Evolutionary conservation across 1,140 invertebrate species (phyloP), one percentile per base, ranked within the genome.

Genomic region (Lepidostoma basale): DNA sequence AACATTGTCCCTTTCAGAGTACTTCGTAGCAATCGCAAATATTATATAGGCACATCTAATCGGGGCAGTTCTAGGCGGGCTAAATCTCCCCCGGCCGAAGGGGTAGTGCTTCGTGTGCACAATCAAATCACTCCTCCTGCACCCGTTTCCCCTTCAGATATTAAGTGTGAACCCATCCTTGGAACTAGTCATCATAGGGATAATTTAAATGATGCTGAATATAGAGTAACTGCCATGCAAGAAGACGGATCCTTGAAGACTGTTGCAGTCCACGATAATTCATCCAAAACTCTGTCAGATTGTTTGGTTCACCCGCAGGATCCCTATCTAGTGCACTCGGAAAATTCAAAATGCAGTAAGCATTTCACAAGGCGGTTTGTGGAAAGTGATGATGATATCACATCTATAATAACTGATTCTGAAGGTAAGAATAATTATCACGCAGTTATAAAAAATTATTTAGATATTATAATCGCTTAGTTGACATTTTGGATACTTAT

Each of bases 1-100:
- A 93, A 93, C 77, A 92, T 93, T 65, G 88, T 92, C 71, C 91
- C 91, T 40, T 92, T 92, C 76, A 89, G 82, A 68, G 81, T 83
- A 10, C 75, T 83, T 68, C 77, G 82, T 63, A 83, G 81, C 72
- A 83, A 83, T 75, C 79, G 80, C 69, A 83, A 82, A 62, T 82
- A 82, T 74, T 83, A 78, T 70, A 82, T 81, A 36, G 81, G 81
- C 1, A 77, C 77, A 4, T 77, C 77, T 0, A 79, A 75, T 71
- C 79, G 79, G 64, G 74, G 58, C 44, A 66, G 74, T 40, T 58
- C 74, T 14, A 75, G 74, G 40, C 72, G 80, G 10, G 74, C 81
- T 3, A 83, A 83, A 59, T 82, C 81, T 0, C 82, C 82, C 6
- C 74, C 79, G 0, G 76, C 77, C 0, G 81, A 82, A 52, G 80